Conservation (phyloP, 2,888 invertebrate genomes). For the Sminthurides aquaticus region DNA sequence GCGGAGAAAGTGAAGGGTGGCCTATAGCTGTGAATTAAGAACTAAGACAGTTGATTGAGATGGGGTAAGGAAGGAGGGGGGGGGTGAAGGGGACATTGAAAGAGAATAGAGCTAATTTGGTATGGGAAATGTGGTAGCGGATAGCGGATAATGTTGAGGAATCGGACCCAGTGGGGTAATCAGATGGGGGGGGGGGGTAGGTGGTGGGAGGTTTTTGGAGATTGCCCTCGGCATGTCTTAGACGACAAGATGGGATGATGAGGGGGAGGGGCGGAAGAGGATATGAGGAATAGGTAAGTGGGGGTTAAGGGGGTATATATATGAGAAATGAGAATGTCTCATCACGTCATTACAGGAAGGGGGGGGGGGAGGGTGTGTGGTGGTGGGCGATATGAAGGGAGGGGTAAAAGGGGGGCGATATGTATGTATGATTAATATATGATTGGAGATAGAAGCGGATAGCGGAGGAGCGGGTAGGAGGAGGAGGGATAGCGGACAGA, state of each 20-base stretch:
- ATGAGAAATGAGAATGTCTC: background rate
- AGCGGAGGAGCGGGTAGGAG: background rate
- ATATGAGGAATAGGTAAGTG: background rate
- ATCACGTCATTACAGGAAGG: background rate
- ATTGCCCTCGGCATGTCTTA: slow-evolving; percentile 32
- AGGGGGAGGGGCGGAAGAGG: no score
- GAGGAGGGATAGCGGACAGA: background rate
- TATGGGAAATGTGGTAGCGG: no score
- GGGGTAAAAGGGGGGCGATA: background rate
- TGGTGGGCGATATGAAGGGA: background rate
- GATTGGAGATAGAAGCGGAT: background rate
- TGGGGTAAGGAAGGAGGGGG: no score
- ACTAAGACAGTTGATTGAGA: no score
- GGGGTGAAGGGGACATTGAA: no score
- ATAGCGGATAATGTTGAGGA: no score
- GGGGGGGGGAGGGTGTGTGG: background rate
- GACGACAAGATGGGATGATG: background rate
- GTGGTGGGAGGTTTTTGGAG: no score
- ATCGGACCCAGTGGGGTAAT: slow-evolving; percentile 43
- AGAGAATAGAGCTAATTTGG: no score
- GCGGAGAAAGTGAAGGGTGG: no score
- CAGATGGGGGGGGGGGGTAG: no score
- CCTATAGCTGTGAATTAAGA: no score
- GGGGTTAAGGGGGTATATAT: background rate
- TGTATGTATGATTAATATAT: background rate